Evolutionary conservation across 2,888 invertebrate species (phyloP), one percentile per base, ranked within the genome.

Genomic region (Sturmia bella): DNA sequence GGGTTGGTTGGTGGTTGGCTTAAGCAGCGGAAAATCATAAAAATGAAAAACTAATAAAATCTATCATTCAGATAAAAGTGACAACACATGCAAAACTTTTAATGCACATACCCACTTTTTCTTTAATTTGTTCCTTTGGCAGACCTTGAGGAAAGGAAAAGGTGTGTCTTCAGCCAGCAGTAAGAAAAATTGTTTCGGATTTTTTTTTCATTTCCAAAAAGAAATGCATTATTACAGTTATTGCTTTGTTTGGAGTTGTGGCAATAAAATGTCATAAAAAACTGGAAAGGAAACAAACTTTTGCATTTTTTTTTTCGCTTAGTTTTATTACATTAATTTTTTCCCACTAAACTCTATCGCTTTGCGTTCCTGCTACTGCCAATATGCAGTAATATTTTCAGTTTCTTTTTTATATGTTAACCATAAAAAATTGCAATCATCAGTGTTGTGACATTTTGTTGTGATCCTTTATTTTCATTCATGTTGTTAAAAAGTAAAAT

Each of bases 361-460:
- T 6, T 27, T 15, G 24, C 39, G 15, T 50, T 43, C 41, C 61
- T 37, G 17, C 48, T 66, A 73, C 56, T 48, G 43, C 56, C 56
- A 69, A 56, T 45, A 56, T 63, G 63, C 59, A 76, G 78, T 80
- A 73, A 75, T 45, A 77, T 48, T 72, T 73, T 52, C 41, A 50
- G 2, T 21, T 59, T 21, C 17, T 32, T 76, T 72, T 72, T 66
- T 63, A 37, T 56, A 56, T 73, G 41, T 66, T 41, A 78, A 82
- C 82, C 82, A 82, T 82, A 82, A 82, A 82, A 78, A 82, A 82
- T 82, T 74, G 74, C 78, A 78, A 75, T 82, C 78, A 82, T 78
- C 82, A 69, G 74, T 82, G 78, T 82, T 82, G 82, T 82, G 82
- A 82, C 82, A 82, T 70, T 82, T 78, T 66, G 64, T 78, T 78